phyloP scores from a whole-genome alignment of 2,888 invertebrate genomes.

The Apodemia mormo region DNA sequence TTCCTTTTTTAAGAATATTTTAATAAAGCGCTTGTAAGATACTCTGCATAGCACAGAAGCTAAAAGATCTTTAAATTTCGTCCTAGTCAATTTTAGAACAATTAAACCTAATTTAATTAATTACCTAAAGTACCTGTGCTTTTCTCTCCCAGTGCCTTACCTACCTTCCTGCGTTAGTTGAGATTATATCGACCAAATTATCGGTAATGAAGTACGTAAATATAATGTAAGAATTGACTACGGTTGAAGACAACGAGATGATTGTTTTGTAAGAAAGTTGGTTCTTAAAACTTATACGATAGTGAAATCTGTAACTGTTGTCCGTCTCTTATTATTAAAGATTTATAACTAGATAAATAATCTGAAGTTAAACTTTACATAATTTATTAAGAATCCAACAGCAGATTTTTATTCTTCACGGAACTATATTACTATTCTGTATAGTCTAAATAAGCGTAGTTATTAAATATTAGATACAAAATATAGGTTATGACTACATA shows the following conservation, averaged over 20 bases:
- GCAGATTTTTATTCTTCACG: conserved; percentile 13
- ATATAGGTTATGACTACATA: conserved; percentile 24
- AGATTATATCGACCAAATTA: conserved; percentile 4
- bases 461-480: conserved; percentile 2
- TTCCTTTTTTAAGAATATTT: too few species aligned
- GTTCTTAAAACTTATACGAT: background rate
- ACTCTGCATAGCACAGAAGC: too few species aligned
- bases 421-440: conserved; percentile 8
- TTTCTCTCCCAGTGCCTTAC: conserved; percentile 48
- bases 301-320: conserved; percentile 30
- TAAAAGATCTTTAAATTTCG: too few species aligned
- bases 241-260: conserved; percentile 3
- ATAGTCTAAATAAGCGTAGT: conserved; percentile 12
- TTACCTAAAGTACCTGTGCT: conserved; percentile 2
- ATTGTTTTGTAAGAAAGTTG: background rate
- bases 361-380: conserved; percentile 60
- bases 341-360: conserved; percentile 57
- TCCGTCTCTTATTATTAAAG: conserved; percentile 40
- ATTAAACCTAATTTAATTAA: too few species aligned
- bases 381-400: conserved; percentile 47
- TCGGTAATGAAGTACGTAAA: background rate
- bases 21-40: too few species aligned
- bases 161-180: conserved; percentile 20
- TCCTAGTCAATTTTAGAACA: background rate
- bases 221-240: background rate